phyloP scores from a whole-genome alignment of 2,797 vertebrate genomes.

The Lepilemur ruficaudatus region DNA sequence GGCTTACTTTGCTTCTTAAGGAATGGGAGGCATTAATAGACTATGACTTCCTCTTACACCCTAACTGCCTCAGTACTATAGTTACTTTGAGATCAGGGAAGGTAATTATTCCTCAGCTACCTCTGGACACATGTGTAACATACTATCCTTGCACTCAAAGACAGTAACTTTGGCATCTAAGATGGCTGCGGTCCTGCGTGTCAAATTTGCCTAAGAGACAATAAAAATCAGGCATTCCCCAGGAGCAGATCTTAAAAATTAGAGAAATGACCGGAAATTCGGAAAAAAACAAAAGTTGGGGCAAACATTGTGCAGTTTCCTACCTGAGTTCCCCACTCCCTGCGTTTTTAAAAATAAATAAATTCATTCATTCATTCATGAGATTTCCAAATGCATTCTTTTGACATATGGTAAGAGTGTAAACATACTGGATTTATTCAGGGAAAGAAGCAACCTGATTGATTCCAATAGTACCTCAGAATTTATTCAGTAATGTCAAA shows the following conservation, averaged over 20 bases:
- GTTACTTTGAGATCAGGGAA: background rate
- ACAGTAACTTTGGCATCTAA: background rate
- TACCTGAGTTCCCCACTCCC: background rate
- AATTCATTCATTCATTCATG: background rate
- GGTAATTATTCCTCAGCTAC: background rate
- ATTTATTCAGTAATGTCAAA: conserved; percentile 70
- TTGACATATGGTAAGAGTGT: conserved; percentile 67
- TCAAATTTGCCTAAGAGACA: conserved; percentile 11
- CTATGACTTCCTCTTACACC: background rate
- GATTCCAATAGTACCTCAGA: conserved; percentile 65
- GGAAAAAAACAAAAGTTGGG: background rate
- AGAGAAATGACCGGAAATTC: background rate
- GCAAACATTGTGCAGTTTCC: background rate
- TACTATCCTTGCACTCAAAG: background rate
- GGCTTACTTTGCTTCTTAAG: background rate
- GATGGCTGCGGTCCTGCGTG: background rate
- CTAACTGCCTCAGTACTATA: background rate
- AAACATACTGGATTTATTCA: conserved; percentile 72
- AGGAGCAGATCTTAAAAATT: conserved; percentile 13
- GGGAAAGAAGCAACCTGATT: conserved; percentile 61
- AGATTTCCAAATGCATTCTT: conserved; percentile 68
- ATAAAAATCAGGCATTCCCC: background rate
- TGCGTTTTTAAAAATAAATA: background rate
- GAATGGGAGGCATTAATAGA: background rate
- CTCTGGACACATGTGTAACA: background rate